These are phyloP conservation scores for Daboia siamensis DNA, from an alignment of 2,113 vertebrate species.

Conservation along the genomic window DNA sequence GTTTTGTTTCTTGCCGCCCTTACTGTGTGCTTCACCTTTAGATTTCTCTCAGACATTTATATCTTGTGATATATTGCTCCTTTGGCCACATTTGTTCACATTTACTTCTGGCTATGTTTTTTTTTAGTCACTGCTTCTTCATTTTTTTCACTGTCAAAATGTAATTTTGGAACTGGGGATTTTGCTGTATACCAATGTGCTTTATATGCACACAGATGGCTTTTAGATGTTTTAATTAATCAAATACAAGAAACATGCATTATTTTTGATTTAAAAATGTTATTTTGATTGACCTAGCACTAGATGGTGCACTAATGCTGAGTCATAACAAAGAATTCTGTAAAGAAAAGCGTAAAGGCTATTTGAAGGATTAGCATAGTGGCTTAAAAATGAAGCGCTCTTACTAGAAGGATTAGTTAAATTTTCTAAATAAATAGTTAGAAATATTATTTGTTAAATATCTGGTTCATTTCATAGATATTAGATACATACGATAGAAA, in stretches of 20 bases:
- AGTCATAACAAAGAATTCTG: background rate
- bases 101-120: background rate
- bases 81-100: background rate
- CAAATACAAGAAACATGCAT: background rate
- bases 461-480: background rate
- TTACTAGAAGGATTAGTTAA: background rate
- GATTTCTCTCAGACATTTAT: background rate
- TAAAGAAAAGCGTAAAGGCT: background rate
- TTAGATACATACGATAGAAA: background rate
- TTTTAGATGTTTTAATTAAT: background rate
- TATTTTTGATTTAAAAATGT: background rate
- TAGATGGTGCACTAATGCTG: conserved; percentile 62
- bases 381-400: background rate
- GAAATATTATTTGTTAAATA: background rate
- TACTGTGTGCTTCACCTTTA: background rate
- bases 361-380: background rate
- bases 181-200: background rate
- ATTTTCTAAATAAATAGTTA: background rate
- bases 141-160: background rate
- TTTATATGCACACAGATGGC: background rate
- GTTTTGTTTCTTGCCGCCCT: background rate
- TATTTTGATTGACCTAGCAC: conserved; percentile 1
- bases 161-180: background rate
- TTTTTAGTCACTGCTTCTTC: background rate
- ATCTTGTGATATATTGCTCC: background rate